Evolutionary conservation across 2,113 vertebrate species (phyloP), one percentile per base, ranked within the genome.

Genomic region (Cygnus atratus): DNA sequence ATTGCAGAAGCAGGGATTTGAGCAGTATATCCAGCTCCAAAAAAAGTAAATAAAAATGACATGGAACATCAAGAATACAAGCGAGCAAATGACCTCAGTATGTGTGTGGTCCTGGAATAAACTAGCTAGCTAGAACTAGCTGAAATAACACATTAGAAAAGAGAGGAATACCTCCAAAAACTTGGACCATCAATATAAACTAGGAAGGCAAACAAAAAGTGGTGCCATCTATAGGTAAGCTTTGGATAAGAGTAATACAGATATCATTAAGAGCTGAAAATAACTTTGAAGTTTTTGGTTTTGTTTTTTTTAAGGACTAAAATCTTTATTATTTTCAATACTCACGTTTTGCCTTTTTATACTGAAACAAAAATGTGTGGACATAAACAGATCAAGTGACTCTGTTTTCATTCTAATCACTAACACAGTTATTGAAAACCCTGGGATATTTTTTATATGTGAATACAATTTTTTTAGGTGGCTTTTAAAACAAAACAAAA

Each of bases 11-110:
- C 16, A 46, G 8, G n/a, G 9, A 29, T 52, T 5, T 84, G 39
- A 44, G 9, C 9, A 46, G n/a, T 50, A 41, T 9, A 19, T 11
- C 5, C 4, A 17, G 0, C 3, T 6, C 10, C 2, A 1, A 29
- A 85, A 5, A 5, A 76, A 17, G 2, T 33, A 2, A 11, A 17
- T 14, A 13, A 13, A 61, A 85, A 78, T 2, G 0, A 31, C 33
- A 18, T 41, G 5, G 14, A 75, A 39, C 8, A 8, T 29, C 44
- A 85, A 33, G 35, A 33, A 37, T 35, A 7, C 7, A 9, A 44
- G 9, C 12, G 14, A 18, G 3, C 52, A 61, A 88, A 87, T 80
- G 25, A 13, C 2, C 5, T 55, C 39, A 39, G 5, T 25, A 59
- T 63, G 3, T 29, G 2, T 15, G 22, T 72, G 14, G 6, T 44